phyloP scores from a whole-genome alignment of 2,797 vertebrate genomes.

The Phataginus tricuspis region DNA sequence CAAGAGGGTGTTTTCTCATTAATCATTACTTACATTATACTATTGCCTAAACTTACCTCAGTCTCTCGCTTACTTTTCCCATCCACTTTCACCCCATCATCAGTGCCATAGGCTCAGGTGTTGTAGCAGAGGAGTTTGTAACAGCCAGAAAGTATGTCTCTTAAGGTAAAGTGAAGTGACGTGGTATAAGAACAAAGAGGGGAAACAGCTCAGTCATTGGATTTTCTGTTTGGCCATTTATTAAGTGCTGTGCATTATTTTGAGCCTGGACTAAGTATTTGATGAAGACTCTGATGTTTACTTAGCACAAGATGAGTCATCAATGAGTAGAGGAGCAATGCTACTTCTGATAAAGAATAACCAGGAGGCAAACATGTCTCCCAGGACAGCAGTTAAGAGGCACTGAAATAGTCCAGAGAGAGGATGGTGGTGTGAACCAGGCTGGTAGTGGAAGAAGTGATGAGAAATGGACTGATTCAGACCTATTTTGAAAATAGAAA shows the following conservation, averaged over 20 bases:
- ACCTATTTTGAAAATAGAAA: background rate
- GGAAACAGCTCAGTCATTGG: background rate
- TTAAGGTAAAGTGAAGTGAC: background rate
- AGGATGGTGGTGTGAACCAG: fast-evolving
- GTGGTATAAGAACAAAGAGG: background rate
- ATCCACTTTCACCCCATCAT: background rate
- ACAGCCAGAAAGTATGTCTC: background rate
- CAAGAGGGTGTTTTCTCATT: background rate
- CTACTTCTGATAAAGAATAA: background rate
- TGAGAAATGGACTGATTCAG: background rate
- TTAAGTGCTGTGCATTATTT: background rate
- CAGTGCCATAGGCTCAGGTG: background rate
- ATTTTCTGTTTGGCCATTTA: background rate
- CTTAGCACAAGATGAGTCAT: background rate
- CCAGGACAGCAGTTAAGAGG: background rate
- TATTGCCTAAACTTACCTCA: background rate
- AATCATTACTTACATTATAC: background rate
- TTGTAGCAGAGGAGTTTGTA: background rate
- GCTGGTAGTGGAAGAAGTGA: background rate
- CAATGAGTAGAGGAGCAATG: background rate
- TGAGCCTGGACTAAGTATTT: background rate
- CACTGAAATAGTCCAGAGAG: background rate
- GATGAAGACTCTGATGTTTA: background rate
- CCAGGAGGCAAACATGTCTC: background rate
- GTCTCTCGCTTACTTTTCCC: background rate